These are phyloP conservation scores for Gonioctena quinquepunctata DNA, from an alignment of 1,140 invertebrate genomes.

Conservation along the genomic window DNA sequence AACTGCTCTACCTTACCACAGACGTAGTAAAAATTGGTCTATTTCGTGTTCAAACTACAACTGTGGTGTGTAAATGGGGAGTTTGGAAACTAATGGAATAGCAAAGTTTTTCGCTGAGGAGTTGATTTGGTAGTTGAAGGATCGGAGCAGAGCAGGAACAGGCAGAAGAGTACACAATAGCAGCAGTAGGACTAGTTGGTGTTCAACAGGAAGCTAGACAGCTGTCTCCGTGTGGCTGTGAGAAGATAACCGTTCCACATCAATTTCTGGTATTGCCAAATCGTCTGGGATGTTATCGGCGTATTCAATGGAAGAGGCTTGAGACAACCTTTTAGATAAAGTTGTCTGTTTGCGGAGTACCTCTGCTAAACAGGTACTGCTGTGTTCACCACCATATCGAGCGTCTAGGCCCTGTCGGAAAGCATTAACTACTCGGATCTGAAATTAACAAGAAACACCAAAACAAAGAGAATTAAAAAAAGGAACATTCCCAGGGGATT, in stretches of 20 bases:
- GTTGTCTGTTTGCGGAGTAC: conserved; percentile 90
- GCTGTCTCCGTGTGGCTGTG: conserved; percentile 93
- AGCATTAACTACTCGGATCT: conserved; percentile 99
- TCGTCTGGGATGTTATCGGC: conserved; percentile 85
- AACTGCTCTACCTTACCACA: conserved; percentile 11
- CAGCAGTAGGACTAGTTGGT: conserved; percentile 21
- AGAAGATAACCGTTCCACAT: conserved; percentile 86
- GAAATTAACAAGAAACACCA: conserved; percentile 62
- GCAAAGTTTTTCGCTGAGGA: background rate
- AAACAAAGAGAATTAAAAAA: conserved; percentile 57
- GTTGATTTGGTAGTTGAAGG: conserved; percentile 11
- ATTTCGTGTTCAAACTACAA: conserved; percentile 28
- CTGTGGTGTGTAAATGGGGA: conserved; percentile 7
- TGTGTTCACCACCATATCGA: conserved; percentile 88
- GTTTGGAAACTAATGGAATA: conserved; percentile 2
- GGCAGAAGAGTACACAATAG: conserved; percentile 5
- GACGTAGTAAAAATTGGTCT: conserved; percentile 41
- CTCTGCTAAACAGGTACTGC: conserved; percentile 84
- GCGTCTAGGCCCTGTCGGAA: conserved; percentile 97
- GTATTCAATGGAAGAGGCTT: conserved; percentile 90
- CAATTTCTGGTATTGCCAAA: conserved; percentile 85
- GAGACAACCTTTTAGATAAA: conserved; percentile 85
- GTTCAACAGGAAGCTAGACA: conserved; percentile 66
- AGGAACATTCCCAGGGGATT: conserved; percentile 51
- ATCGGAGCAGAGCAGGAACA: conserved; percentile 20